Evolutionary conservation across 2,797 vertebrate species (phyloP).

Genomic region (Betta splendens): DNA sequence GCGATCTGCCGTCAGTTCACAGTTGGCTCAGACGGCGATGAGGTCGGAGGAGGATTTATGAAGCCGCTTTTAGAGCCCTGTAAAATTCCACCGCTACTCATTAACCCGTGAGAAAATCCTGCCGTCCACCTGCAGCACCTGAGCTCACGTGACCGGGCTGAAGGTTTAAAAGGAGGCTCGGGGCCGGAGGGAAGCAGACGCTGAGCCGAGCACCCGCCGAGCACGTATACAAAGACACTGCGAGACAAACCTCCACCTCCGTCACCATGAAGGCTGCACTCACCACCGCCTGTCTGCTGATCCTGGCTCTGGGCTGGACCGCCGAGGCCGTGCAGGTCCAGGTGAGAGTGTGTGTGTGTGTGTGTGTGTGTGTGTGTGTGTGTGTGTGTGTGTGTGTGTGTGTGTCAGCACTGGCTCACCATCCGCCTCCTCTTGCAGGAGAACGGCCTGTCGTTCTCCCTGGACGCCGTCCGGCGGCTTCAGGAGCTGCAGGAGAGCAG

Average conservation of each 20-base stretch:
- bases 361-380: background rate
- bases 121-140: constrained; percentile 34
- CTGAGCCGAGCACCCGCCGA: constrained; percentile 44
- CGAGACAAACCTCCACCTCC: constrained; percentile 24
- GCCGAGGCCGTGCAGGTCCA: constrained; percentile 78
- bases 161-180: constrained; percentile 71
- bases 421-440: constrained; percentile 65
- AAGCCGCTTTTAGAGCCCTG: constrained; percentile 64
- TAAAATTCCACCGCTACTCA: constrained; percentile 71
- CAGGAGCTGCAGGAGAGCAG: constrained; percentile 66
- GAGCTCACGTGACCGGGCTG: constrained; percentile 51
- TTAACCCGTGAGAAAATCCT: constrained; percentile 79
- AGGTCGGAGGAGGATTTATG: constrained; percentile 74
- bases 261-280: constrained; percentile 76
- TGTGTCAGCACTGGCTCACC: background rate
- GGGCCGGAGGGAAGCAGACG: constrained; percentile 43
- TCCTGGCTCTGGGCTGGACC: constrained; percentile 64
- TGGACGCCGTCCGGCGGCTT: constrained; percentile 78
- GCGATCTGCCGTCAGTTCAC: constrained; percentile 18
- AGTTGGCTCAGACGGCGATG: constrained; percentile 47
- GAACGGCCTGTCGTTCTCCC: constrained; percentile 76
- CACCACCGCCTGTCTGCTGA: constrained; percentile 52
- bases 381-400: background rate
- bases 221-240: constrained; percentile 17
- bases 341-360: constrained; percentile 60